Base-by-base conservation (phyloP, 2,113 vertebrate species). In the Gymnobelideus leadbeateri region DNA sequence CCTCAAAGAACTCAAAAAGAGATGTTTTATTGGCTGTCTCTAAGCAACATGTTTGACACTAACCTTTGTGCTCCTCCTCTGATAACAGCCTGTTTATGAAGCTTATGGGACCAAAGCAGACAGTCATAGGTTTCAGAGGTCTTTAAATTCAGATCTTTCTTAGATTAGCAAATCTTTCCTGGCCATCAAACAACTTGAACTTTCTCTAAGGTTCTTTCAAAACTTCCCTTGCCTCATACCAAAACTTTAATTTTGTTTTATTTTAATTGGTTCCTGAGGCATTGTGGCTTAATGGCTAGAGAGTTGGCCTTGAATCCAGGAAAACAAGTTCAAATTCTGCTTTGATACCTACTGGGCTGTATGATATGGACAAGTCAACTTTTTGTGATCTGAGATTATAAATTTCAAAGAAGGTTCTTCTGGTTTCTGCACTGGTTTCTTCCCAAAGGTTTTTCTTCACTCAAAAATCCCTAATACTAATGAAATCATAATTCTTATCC, bases 51-150 rank as follows among this genome's bases (percentile, higher is more conserved):
- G 5, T 47, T 96, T 94, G 51, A 94, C 68, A 96, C 4, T 97
- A 94, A 97, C 28, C 55, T 98, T 97, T 98, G 23, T 97, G 55
- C 98, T 97, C 98, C 96, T 94, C 68, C 31, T 9, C 77, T 31
- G 93, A 51, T 96, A 96, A 84, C 24, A 25, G 25, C 21, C 93
- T 94, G 57, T 61, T 97, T 91, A 3, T 91, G 57, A 94, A 90
- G 54, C 94, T 50, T 96, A 24, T 28, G 54, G 93, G 54, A 95
- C 53, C 54, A 92, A 91, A 92, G 57, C 90, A 55, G 50, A 92
- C 46, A 98, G 93, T 95, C 93, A 28, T 14, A 94, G 47, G 90
- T 90, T 92, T 53, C 90, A 53, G 51, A 24, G 91, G 51, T 25
- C 43, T 96, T 95, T 95, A 96, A 94, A 93, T 28, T 47, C 91